phyloP scores from a whole-genome alignment of 2,797 vertebrate genomes.

The Buphagus erythrorhynchus region DNA sequence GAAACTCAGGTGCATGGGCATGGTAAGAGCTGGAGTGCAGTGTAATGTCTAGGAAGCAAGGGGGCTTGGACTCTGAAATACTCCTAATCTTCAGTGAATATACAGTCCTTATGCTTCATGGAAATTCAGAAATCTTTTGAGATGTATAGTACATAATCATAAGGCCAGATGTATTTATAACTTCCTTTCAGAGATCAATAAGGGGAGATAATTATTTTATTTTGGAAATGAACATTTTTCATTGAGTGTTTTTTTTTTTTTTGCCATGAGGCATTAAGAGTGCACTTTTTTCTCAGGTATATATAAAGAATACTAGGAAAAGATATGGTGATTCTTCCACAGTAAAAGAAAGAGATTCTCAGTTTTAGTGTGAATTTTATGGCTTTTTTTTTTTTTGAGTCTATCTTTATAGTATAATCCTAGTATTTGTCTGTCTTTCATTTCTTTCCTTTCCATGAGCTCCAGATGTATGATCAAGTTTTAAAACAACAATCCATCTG shows the following conservation, averaged over 20 bases:
- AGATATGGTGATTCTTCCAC: background rate
- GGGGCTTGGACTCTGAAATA: background rate
- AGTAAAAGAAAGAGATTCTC: background rate
- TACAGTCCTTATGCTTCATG: background rate
- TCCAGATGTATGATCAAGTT: background rate
- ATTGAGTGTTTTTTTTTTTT: background rate
- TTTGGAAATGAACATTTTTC: background rate
- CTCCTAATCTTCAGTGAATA: background rate
- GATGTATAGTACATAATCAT: background rate
- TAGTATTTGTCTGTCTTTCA: background rate
- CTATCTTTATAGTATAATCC: background rate
- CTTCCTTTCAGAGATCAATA: background rate
- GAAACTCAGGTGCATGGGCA: background rate
- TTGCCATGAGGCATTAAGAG: background rate
- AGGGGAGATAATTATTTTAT: background rate
- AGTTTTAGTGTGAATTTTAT: background rate
- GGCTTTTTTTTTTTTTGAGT: background rate
- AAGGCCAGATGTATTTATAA: background rate
- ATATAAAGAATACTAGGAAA: background rate
- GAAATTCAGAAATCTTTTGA: background rate
- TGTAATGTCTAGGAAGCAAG: accelerated
- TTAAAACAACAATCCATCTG: background rate
- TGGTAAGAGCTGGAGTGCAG: background rate
- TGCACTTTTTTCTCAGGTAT: background rate
- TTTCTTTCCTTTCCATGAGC: background rate